Evolutionary conservation across 2,888 invertebrate species (phyloP).

Genomic region (Deilephila elpenor): DNA sequence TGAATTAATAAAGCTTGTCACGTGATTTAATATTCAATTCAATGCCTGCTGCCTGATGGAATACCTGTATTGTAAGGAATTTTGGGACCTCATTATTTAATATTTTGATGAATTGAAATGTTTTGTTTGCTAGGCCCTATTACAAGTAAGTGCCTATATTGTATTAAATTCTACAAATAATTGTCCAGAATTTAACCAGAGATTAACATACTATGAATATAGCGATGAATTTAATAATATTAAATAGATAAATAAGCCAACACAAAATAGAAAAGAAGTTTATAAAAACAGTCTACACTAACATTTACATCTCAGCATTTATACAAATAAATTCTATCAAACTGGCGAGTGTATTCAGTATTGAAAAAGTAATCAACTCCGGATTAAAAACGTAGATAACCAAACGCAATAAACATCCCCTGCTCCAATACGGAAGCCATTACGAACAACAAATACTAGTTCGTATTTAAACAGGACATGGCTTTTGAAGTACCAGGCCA

Average conservation of each 20-base stretch:
- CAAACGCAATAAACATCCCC: neutral
- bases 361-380: slow-evolving; percentile 10
- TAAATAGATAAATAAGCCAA: no score
- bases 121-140: neutral
- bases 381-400: neutral
- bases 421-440: slow-evolving; percentile 18
- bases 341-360: neutral
- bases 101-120: neutral
- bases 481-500: slow-evolving; percentile 29
- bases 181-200: no score
- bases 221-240: no score
- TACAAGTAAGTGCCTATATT: neutral
- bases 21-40: neutral
- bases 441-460: slow-evolving; percentile 29
- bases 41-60: neutral
- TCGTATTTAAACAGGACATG: slow-evolving; percentile 31
- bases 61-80: neutral
- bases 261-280: no score
- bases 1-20: neutral
- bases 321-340: neutral
- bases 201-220: no score
- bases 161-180: no score
- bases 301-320: neutral
- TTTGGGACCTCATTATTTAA: neutral
- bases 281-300: neutral